A percentile compares a stretch with the other conserved stretches of the same genome.
Conservation (phyloP, 2,113 vertebrate species). For the Camelus dromedarius region DNA sequence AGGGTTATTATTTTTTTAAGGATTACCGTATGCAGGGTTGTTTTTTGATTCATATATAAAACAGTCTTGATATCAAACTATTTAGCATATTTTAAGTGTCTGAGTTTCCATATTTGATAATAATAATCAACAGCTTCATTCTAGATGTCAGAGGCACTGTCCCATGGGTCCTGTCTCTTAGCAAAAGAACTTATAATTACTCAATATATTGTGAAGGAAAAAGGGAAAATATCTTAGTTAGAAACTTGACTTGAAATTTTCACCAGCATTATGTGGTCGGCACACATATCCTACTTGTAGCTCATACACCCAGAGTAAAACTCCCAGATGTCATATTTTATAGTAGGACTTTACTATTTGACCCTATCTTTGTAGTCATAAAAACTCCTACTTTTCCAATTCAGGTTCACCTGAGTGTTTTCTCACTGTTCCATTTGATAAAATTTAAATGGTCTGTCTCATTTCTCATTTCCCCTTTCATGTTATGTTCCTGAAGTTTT, state of each 20-base stretch:
- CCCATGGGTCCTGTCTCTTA: neutral
- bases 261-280: neutral
- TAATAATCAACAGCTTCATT: neutral
- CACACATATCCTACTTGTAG: neutral
- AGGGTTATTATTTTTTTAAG: neutral
- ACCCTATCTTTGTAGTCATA: neutral
- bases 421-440: neutral
- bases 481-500: neutral
- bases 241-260: conserved; percentile 2
- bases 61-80: neutral
- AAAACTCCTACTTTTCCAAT: neutral
- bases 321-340: neutral
- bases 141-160: neutral
- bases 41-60: neutral
- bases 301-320: neutral
- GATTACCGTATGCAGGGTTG: neutral
- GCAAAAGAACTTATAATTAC: conserved; percentile 18
- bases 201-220: conserved; percentile 42
- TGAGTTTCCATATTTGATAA: neutral
- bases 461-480: neutral
- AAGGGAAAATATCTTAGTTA: conserved; percentile 25
- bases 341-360: neutral
- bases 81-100: neutral
- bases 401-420: neutral
- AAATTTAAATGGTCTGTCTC: neutral